These are phyloP conservation scores for Drosophila neonasuta DNA, from an alignment of 2,888 invertebrate species.

Conservation along the genomic window DNA sequence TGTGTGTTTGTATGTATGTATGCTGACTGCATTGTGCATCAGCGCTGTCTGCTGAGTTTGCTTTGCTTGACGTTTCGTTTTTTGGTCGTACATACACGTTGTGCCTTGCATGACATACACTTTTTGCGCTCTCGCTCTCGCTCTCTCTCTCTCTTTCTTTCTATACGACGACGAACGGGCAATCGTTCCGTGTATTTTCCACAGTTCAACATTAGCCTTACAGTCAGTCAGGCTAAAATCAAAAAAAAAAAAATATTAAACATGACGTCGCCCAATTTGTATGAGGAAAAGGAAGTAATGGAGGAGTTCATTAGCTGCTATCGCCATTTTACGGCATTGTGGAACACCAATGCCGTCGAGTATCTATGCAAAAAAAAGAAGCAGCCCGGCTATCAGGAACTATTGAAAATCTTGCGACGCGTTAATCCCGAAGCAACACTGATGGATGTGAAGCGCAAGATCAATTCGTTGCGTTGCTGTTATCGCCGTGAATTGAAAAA, in stretches of 20 bases:
- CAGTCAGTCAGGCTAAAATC: background rate
- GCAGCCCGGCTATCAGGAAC: constrained; percentile 55
- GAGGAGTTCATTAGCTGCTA: constrained; percentile 68
- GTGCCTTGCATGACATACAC: constrained; percentile 40
- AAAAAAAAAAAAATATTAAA: no score
- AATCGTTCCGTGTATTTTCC: background rate
- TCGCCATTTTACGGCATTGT: constrained; percentile 52
- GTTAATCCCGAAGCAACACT: constrained; percentile 53
- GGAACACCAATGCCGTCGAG: constrained; percentile 50
- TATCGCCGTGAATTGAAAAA: constrained; percentile 64
- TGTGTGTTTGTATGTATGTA: background rate
- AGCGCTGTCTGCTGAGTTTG: constrained; percentile 1
- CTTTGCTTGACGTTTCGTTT: background rate
- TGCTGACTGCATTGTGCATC: background rate
- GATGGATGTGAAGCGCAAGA: constrained; percentile 61
- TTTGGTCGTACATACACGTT: constrained; percentile 39
- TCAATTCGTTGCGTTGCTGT: constrained; percentile 65
- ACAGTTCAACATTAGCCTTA: constrained; percentile 25
- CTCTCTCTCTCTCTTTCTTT: constrained; percentile 35
- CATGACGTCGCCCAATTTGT: constrained; percentile 40
- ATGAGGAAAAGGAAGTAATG: constrained; percentile 61
- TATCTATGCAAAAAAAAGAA: constrained; percentile 55
- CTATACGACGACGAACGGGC: constrained; percentile 5
- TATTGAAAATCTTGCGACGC: constrained; percentile 51
- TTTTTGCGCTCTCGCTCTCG: constrained; percentile 3